Evolutionary conservation across 2,797 vertebrate genomes (phyloP).

Genomic region (Ptychobarbus kaznakovi): DNA sequence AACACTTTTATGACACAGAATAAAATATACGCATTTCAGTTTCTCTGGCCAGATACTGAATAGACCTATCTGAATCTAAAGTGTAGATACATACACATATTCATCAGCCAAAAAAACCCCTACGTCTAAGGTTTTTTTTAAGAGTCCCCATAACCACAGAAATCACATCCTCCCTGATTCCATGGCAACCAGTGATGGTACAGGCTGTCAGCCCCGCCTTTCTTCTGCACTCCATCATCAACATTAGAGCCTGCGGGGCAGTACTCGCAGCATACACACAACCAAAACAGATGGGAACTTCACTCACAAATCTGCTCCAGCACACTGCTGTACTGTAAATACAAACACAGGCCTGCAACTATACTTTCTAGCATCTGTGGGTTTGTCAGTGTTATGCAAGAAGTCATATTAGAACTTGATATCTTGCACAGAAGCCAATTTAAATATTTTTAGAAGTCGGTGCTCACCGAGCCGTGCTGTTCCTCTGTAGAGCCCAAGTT

Average conservation of each 20-base stretch:
- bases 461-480: not conserved
- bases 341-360: slow-evolving; percentile 14
- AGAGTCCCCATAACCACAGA: not conserved
- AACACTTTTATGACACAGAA: not conserved
- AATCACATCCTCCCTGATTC: slow-evolving; percentile 24
- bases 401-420: not conserved
- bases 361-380: slow-evolving; percentile 3
- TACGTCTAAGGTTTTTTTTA: slow-evolving; percentile 6
- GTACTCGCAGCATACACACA: not conserved
- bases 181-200: slow-evolving; percentile 48
- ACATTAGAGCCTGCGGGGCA: slow-evolving; percentile 38
- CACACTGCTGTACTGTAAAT: slow-evolving; percentile 30
- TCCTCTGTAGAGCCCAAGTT: slow-evolving; percentile 5
- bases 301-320: slow-evolving; percentile 22
- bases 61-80: not conserved
- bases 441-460: not conserved
- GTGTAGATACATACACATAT: not conserved
- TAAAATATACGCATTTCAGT: not conserved
- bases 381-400: slow-evolving; percentile 13
- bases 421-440: not conserved
- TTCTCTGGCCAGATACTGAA: not conserved
- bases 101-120: not conserved
- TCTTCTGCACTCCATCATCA: slow-evolving; percentile 41
- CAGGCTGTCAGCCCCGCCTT: slow-evolving; percentile 38
- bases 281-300: slow-evolving; percentile 48